Evolutionary conservation across 92 coral and sea anemone genomes (phyloP).

Genomic region (Galaxea fascicularis): DNA sequence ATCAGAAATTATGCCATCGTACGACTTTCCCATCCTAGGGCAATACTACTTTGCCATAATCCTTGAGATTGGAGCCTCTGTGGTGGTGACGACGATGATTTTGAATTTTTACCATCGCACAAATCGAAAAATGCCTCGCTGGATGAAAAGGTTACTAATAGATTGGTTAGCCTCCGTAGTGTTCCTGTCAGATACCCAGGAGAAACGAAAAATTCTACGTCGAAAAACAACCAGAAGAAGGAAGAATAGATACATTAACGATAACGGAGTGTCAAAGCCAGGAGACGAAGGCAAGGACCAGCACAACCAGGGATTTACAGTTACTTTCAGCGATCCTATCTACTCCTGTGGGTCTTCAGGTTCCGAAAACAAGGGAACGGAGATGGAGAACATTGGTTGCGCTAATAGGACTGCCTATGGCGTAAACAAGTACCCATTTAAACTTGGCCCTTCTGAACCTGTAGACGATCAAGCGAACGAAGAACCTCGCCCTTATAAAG

Average conservation of each 20-base stretch:
- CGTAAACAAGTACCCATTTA: slow-evolving; percentile 42
- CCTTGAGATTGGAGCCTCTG: slow-evolving; percentile 88
- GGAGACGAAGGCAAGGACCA: slow-evolving; percentile 21
- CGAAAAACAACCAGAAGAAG: slow-evolving; percentile 22
- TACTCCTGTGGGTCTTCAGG: slow-evolving; percentile 19
- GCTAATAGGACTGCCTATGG: slow-evolving; percentile 29
- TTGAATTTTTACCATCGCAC: slow-evolving; percentile 96
- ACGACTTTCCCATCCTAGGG: slow-evolving; percentile 92
- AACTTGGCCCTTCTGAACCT: slow-evolving; percentile 12
- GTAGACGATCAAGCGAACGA: slow-evolving; percentile 18
- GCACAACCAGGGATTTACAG: slow-evolving; percentile 26
- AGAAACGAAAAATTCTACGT: slow-evolving; percentile 39
- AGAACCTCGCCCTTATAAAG: slow-evolving; percentile 45
- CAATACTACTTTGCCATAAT: slow-evolving; percentile 96
- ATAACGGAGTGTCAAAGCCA: background rate
- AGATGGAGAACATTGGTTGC: slow-evolving; percentile 35
- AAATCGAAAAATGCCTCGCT: slow-evolving; percentile 90
- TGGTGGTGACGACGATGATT: slow-evolving; percentile 88
- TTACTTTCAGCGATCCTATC: slow-evolving; percentile 37
- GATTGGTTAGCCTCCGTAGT: slow-evolving; percentile 89
- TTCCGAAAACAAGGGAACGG: slow-evolving; percentile 27
- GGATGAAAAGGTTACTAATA: slow-evolving; percentile 73
- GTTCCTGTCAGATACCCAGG: slow-evolving; percentile 47
- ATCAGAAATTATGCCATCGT: slow-evolving; percentile 94
- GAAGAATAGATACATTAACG: slow-evolving; percentile 1